Evolutionary conservation across 2,888 invertebrate species (phyloP).

Genomic region (Synergus umbraculus): DNA sequence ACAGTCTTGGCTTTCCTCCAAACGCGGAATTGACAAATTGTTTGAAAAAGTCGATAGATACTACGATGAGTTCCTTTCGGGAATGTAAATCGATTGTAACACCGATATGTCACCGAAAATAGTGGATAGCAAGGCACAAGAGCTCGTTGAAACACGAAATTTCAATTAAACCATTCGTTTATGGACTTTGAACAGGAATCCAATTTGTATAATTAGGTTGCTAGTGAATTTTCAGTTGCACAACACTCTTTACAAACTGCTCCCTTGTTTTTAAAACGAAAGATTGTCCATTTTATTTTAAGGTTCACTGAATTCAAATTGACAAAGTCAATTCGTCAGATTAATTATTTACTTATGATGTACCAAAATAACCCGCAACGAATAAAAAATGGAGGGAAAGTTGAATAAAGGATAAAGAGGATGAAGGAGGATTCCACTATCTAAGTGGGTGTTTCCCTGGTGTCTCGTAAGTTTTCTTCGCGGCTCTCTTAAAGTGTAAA

Average conservation of each 20-base stretch:
- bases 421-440: constrained; percentile 64
- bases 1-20: constrained; percentile 53
- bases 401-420: constrained; percentile 52
- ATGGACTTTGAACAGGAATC: constrained; percentile 3
- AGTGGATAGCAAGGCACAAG: constrained; percentile 46
- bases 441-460: constrained; percentile 67
- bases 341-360: not conserved
- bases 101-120: constrained; percentile 48
- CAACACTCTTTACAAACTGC: not conserved
- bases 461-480: constrained; percentile 67
- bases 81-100: constrained; percentile 51
- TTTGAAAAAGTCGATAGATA: constrained; percentile 48
- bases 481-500: constrained; percentile 64
- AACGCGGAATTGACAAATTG: constrained; percentile 56
- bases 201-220: not conserved
- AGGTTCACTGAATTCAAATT: not conserved
- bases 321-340: not conserved
- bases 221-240: not conserved
- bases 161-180: constrained; percentile 58
- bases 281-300: not conserved
- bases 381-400: constrained; percentile 16
- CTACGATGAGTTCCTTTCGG: constrained; percentile 51
- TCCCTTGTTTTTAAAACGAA: not conserved
- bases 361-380: not conserved
- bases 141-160: constrained; percentile 58